Evolutionary conservation across 2,888 invertebrate species (phyloP), one percentile per base, ranked within the genome.

Genomic region (Erebia palarica): DNA sequence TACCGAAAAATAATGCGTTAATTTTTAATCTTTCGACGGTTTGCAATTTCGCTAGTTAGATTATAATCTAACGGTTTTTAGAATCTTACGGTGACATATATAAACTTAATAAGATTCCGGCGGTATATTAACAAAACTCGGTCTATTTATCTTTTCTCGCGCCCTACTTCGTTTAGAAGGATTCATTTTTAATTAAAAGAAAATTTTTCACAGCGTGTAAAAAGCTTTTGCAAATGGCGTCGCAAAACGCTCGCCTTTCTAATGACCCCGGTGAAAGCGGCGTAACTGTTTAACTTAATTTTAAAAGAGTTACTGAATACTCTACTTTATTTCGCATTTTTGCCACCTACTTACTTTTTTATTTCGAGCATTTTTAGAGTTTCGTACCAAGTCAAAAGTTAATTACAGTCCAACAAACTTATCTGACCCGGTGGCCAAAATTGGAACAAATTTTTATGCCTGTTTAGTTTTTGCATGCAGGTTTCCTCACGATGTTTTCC

Each of bases 181-280:
- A 55, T 71, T 68, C 58, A 68, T 53, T 65, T 71, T 68, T 68
- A 71, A 68, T 68, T 71, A 53, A 68, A 68, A 71, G 59, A 55
- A 65, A 66, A 66, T 47, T 65, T 69, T 68, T 71, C 68, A 68
- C 51, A 68, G 68, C 53, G 53, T 44, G 64, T 59, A 59, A 47
- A 68, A 60, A 44, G 68, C 58, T 63, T 51, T 36, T 11, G 68
- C 64, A 59, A 61, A 49, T 71, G 44, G 44, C 55, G 53, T 8
- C 47, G 9, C 47, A 21, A 53, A 68, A 68, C 51, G 57, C 27
- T 64, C 36, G 58, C 59, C 47, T 51, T 36, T 64, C 68, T 71
- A 68, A 71, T 68, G 71, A 68, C 58, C 71, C 49, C 65, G 44
- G 63, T 68, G 67, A 59, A 71, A 68, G 59, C 42, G 63, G 21